Conservation (phyloP, 92 coral and sea anemone species). For the Virgularia gustaviana region DNA sequence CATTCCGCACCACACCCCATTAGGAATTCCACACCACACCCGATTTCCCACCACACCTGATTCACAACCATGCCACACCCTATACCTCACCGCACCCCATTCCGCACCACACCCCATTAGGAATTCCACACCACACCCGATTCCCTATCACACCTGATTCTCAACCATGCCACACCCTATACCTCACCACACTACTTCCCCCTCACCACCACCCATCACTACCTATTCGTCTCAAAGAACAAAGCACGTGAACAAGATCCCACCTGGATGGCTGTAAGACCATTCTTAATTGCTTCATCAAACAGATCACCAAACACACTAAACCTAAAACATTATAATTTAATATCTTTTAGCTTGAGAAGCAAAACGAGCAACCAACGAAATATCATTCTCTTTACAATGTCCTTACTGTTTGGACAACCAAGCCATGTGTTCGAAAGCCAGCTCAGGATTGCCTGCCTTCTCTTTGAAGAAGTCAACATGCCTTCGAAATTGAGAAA, state of each 20-base stretch:
- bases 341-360: not conserved
- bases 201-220: not conserved
- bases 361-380: not conserved
- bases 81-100: no score
- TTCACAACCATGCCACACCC: no score
- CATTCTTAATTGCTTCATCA: slow-evolving; percentile 97
- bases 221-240: not conserved
- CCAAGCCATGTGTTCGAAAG: slow-evolving; percentile 98
- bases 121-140: no score
- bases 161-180: no score
- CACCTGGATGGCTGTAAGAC: slow-evolving; percentile 94
- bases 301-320: slow-evolving; percentile 95
- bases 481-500: slow-evolving; percentile 94
- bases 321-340: slow-evolving; percentile 58
- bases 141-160: no score
- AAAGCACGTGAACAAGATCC: not conserved
- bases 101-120: no score
- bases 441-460: slow-evolving; percentile 83
- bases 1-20: no score
- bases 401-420: slow-evolving; percentile 89
- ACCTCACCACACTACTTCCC: not conserved
- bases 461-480: slow-evolving; percentile 95
- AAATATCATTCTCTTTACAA: not conserved
- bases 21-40: no score
- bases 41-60: no score